Percentiles rank a stretch among this genome's conserved stretches.
Evolutionary conservation across 2,888 invertebrate genomes (phyloP).

Genomic region (Pogonocherus hispidulus): DNA sequence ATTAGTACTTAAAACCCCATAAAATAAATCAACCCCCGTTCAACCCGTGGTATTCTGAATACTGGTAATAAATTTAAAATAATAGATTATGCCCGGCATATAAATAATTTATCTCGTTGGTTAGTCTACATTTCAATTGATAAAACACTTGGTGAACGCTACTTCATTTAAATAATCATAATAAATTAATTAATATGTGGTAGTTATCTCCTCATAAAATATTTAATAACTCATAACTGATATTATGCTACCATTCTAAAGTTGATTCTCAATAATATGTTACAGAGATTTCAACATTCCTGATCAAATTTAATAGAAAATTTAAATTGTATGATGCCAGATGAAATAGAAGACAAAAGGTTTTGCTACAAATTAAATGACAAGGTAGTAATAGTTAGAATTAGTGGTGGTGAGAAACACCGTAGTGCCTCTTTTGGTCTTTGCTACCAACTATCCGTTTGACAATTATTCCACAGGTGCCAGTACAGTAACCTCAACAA

Average conservation of each 20-base stretch:
- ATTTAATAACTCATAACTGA: not conserved
- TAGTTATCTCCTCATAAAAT: constrained; percentile 12
- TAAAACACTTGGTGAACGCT: constrained; percentile 17
- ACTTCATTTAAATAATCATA: constrained; percentile 13
- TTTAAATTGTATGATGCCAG: not conserved
- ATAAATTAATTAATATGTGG: constrained; percentile 14
- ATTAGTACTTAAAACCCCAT: not conserved
- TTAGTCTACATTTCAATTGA: constrained; percentile 12
- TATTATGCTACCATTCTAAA: not conserved
- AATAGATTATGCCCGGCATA: not conserved
- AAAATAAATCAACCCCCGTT: constrained; percentile 3
- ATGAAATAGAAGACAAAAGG: not conserved
- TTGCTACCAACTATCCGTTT: too few relatives aligned
- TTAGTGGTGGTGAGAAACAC: too few relatives aligned
- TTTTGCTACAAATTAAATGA: too few relatives aligned
- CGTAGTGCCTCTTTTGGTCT: too few relatives aligned
- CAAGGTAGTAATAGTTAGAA: too few relatives aligned
- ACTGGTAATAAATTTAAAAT: constrained; percentile 3
- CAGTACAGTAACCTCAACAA: too few relatives aligned
- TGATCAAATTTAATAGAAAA: not conserved
- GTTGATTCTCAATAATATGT: not conserved
- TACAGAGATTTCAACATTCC: not conserved
- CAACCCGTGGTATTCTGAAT: not conserved
- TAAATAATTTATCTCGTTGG: constrained; percentile 7
- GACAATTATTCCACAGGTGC: too few relatives aligned